A percentile compares a stretch with the other conserved stretches of the same genome.
These are phyloP conservation scores for Drosophila prolongata DNA, from an alignment of 2,888 invertebrate genomes.

Conservation along the genomic window DNA sequence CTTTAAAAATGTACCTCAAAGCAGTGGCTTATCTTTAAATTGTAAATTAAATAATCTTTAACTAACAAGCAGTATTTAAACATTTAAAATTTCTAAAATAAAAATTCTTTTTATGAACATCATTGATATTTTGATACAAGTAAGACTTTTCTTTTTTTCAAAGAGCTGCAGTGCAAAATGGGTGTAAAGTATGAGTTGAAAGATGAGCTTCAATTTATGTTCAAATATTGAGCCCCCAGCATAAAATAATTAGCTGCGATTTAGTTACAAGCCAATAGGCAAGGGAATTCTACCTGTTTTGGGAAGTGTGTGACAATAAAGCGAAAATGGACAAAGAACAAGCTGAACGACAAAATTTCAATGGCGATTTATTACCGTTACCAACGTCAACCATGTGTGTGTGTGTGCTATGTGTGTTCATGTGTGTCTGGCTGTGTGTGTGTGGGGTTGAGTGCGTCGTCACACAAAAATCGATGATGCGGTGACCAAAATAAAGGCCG, in stretches of 20 bases:
- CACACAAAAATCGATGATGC: constrained; percentile 72
- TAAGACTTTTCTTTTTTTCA: too few relatives aligned
- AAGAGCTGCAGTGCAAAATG: too few relatives aligned
- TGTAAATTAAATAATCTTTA: too few relatives aligned
- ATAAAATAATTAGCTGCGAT: not conserved
- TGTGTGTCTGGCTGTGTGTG: constrained; percentile 5
- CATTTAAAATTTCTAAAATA: too few relatives aligned
- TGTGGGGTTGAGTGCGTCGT: constrained; percentile 32
- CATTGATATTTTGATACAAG: too few relatives aligned
- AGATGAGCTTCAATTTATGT: not conserved
- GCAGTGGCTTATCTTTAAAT: too few relatives aligned
- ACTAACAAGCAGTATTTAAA: too few relatives aligned
- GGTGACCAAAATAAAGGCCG: constrained; percentile 72
- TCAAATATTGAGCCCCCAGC: not conserved
- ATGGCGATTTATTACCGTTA: constrained; percentile 68
- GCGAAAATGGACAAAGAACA: constrained; percentile 4
- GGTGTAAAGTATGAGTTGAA: too few relatives aligned
- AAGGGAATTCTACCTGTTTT: not conserved
- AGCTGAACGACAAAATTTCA: constrained; percentile 54
- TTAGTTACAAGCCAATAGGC: not conserved
- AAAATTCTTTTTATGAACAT: too few relatives aligned
- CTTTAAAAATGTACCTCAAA: too few relatives aligned
- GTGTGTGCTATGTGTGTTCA: not conserved
- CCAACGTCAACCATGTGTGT: constrained; percentile 38
- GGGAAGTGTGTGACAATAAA: constrained; percentile 11